Base-by-base conservation (phyloP, 2,888 invertebrate genomes). In the Napeogenes inachia region DNA sequence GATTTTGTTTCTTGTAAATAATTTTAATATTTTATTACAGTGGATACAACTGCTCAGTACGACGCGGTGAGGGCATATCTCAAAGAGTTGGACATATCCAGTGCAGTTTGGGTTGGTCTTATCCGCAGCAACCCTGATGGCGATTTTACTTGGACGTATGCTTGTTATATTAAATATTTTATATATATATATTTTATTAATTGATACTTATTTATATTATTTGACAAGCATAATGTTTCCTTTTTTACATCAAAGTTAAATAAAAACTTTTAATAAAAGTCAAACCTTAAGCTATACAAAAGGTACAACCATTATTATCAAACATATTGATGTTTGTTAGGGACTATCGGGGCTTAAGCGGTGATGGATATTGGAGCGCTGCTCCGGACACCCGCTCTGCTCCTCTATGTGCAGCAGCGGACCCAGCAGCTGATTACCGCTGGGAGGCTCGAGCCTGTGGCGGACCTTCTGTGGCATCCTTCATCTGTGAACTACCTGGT, bases 401-500 rank as follows among this genome's bases (percentile, higher is more conserved):
- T 4, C 93, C 95, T 0, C 90, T 95, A 4, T 95, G 95, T 77
- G 95, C 94, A 32, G 94, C 94, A 56, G 93, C 94, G 63, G 94
- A 95, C 81, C 95, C 95, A 2, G 92, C 93, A 4, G 92, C 94
- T 10, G 95, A 95, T 86, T 95, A 94, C 84, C 93, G 95, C 68
- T 95, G 95, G 95, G 94, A 94, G 75, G 93, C 94, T 0, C 88
- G 94, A 56, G 91, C 93, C 12, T 95, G 95, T 74, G 95, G 95
- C 10, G 95, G 95, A 33, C 95, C 95, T 0, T 94, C 94, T 68
- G 93, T 94, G 0, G 95, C 95, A 0, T 94, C 95, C 6, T 95
- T 95, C 80, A 93, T 95, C 67, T 95, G 95, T 78, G 95, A 95
- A 91, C 89, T 95, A 76, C 94, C 95, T 74, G 95, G 95, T 95